Evolutionary conservation across 1,140 invertebrate genomes (phyloP).

Genomic region (Argopecten irradians): DNA sequence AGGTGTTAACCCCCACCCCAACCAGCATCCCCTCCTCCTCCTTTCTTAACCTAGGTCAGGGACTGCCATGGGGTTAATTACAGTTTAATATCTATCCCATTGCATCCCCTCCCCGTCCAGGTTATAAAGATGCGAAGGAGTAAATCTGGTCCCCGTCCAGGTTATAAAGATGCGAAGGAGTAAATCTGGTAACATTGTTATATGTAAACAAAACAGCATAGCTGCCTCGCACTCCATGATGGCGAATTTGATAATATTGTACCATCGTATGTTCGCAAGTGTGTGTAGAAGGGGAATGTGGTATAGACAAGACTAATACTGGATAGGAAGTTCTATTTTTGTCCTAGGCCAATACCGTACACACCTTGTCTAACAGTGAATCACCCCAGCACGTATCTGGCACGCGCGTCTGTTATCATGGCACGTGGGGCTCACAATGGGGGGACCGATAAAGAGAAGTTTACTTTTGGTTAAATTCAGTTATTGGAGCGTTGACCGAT

Average conservation of each 20-base stretch:
- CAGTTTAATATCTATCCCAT: too few species aligned
- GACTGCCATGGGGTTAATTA: too few species aligned
- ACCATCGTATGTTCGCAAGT: not conserved
- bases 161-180: too few species aligned
- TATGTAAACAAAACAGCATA: not conserved
- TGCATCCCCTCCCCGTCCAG: too few species aligned
- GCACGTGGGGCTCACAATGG: not conserved
- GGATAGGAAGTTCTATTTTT: not conserved
- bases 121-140: too few species aligned
- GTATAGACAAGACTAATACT: not conserved
- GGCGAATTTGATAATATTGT: not conserved
- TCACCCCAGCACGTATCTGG: conserved; percentile 2
- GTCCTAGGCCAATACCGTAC: not conserved
- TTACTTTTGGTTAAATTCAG: too few species aligned
- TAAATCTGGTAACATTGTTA: too few species aligned
- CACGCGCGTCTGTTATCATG: conserved; percentile 2
- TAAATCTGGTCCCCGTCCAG: too few species aligned
- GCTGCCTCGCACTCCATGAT: not conserved
- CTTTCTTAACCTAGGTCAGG: too few species aligned
- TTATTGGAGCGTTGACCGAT: too few species aligned
- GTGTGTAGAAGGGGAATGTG: not conserved
- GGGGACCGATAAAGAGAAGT: not conserved
- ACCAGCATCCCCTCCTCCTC: too few species aligned
- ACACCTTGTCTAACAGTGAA: not conserved
- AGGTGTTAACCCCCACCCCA: too few species aligned